phyloP scores from a whole-genome alignment of 2,797 vertebrate species.

The Scleropages formosus region DNA sequence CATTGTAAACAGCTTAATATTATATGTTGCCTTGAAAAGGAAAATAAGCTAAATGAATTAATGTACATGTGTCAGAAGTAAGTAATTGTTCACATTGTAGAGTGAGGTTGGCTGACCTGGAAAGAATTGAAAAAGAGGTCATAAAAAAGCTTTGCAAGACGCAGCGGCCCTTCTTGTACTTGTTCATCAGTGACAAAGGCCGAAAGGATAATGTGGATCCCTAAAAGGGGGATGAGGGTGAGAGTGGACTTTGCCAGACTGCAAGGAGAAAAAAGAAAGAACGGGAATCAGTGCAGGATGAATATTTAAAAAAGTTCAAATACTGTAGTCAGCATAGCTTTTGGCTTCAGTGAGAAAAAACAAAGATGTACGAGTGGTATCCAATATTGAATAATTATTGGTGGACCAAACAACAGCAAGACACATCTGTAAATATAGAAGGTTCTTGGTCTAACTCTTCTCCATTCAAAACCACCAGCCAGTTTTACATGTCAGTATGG shows the following conservation, averaged over 20 bases:
- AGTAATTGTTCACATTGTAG: no score
- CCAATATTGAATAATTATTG: neutral
- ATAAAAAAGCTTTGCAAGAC: constrained; percentile 85
- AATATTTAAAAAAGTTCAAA: neutral
- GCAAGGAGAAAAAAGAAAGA: constrained; percentile 10
- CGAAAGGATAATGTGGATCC: constrained; percentile 88
- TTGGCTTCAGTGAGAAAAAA: no score
- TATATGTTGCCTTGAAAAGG: no score
- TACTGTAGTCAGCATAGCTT: no score
- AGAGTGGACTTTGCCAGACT: constrained; percentile 94
- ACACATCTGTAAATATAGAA: neutral
- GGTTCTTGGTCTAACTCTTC: no score
- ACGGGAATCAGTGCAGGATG: neutral
- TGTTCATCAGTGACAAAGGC: constrained; percentile 88
- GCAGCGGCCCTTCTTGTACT: constrained; percentile 69
- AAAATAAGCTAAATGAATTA: no score
- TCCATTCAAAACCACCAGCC: no score
- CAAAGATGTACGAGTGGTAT: no score
- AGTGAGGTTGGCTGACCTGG: constrained; percentile 70
- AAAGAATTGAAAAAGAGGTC: constrained; percentile 94
- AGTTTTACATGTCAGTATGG: no score
- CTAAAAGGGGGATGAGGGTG: constrained; percentile 90
- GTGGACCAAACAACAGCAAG: constrained; percentile 1
- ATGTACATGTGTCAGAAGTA: no score
- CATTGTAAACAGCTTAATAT: no score